A percentile compares a stretch with the other conserved stretches of the same genome.
These are phyloP conservation scores for Pelodiscus sinensis DNA, from an alignment of 2,113 vertebrate genomes.

Conservation along the genomic window DNA sequence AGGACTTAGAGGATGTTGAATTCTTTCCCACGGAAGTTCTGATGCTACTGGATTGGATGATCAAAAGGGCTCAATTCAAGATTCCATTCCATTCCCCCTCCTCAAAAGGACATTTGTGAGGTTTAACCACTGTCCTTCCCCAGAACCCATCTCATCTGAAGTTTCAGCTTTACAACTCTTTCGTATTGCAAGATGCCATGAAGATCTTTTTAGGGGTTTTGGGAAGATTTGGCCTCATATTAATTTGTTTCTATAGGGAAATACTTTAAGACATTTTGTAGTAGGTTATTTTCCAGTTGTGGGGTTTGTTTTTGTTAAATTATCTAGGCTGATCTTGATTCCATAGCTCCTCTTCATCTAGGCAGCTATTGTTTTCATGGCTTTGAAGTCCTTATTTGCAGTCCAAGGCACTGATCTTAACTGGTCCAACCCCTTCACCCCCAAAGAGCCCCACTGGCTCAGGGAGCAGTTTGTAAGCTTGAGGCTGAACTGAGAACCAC, in stretches of 20 bases:
- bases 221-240: background rate
- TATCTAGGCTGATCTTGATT: background rate
- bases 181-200: background rate
- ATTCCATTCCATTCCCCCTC: background rate
- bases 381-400: background rate
- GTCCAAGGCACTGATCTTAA: background rate
- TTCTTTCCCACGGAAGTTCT: background rate
- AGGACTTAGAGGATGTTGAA: background rate
- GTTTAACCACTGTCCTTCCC: background rate
- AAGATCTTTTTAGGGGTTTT: background rate
- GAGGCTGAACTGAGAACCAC: background rate
- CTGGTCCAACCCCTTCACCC: background rate
- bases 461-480: background rate
- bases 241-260: background rate
- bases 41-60: background rate
- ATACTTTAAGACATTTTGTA: background rate
- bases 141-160: fast-evolving
- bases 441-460: background rate
- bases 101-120: background rate
- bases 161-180: background rate
- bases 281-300: background rate
- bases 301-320: background rate
- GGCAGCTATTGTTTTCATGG: background rate
- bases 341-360: background rate
- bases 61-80: no score